A percentile compares a stretch with the other conserved stretches of the same genome.
Conservation (phyloP, 2,113 vertebrate species). For the Oenanthe melanoleuca region DNA sequence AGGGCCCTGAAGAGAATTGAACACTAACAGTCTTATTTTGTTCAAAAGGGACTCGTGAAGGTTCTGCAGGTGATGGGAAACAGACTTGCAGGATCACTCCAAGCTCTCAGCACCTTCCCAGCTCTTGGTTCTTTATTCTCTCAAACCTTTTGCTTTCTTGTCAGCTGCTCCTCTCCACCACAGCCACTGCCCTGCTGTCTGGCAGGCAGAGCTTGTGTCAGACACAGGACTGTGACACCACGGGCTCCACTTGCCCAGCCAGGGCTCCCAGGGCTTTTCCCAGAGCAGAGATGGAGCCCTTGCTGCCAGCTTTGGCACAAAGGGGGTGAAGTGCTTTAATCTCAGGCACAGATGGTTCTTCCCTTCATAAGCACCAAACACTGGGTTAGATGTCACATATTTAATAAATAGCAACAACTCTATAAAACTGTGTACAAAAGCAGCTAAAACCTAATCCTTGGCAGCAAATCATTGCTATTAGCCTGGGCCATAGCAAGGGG, state of each 20-base stretch:
- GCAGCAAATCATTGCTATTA: neutral
- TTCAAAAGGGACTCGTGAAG: neutral
- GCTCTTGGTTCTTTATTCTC: neutral
- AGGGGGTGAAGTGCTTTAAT: neutral
- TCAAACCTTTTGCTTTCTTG: neutral
- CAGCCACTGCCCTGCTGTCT: neutral
- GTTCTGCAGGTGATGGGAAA: neutral
- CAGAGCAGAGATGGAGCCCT: neutral
- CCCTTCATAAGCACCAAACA: slow-evolving; percentile 8
- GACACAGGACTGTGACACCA: neutral
- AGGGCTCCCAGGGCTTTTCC: neutral
- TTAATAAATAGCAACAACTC: slow-evolving; percentile 49
- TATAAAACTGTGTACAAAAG: slow-evolving; percentile 16
- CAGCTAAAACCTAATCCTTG: slow-evolving; percentile 26
- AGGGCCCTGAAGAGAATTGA: neutral
- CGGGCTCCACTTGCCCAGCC: neutral
- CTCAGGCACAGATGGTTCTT: slow-evolving; percentile 34
- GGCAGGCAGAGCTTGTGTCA: neutral
- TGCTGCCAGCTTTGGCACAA: neutral
- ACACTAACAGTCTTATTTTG: neutral
- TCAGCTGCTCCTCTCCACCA: neutral
- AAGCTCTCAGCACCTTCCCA: neutral
- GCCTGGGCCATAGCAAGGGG: neutral
- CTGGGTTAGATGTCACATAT: slow-evolving; percentile 36
- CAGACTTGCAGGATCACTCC: neutral